Evolutionary conservation across 2,797 vertebrate species (phyloP).

Genomic region (Chaenodraco wilsoni): DNA sequence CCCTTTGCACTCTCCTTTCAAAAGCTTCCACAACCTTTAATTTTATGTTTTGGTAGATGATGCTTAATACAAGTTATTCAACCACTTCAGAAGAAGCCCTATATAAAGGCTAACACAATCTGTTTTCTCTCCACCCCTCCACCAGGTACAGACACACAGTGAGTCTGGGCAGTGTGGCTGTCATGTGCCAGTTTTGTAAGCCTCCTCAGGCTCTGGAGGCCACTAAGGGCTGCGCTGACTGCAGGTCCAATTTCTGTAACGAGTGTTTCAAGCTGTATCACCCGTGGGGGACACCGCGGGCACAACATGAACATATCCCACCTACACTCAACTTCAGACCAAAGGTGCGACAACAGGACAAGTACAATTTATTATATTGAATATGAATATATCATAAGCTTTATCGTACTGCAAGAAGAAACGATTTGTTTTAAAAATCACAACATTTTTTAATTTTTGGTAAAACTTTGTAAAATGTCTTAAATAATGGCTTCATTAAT

Average conservation of each 20-base stretch:
- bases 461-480: not conserved
- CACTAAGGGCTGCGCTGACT: constrained; percentile 96
- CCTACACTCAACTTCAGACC: constrained; percentile 95
- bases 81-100: not conserved
- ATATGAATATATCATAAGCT: not conserved
- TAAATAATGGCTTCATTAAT: not conserved
- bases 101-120: not conserved
- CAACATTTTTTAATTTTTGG: not conserved
- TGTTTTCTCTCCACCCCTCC: not conserved
- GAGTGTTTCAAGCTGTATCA: constrained; percentile 98
- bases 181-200: constrained; percentile 97
- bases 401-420: not conserved
- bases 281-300: constrained; percentile 96
- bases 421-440: not conserved
- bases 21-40: not conserved
- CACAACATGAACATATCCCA: constrained; percentile 94
- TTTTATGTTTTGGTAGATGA: not conserved
- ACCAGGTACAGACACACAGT: constrained; percentile 91
- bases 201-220: constrained; percentile 91
- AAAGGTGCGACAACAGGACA: constrained; percentile 82
- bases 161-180: constrained; percentile 89
- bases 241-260: constrained; percentile 94
- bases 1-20: not conserved
- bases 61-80: not conserved
- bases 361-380: not conserved